A percentile compares a stretch with the other conserved stretches of the same genome.
phyloP scores from a whole-genome alignment of 2,113 vertebrate species.

The Trochalopteron elliotii region DNA sequence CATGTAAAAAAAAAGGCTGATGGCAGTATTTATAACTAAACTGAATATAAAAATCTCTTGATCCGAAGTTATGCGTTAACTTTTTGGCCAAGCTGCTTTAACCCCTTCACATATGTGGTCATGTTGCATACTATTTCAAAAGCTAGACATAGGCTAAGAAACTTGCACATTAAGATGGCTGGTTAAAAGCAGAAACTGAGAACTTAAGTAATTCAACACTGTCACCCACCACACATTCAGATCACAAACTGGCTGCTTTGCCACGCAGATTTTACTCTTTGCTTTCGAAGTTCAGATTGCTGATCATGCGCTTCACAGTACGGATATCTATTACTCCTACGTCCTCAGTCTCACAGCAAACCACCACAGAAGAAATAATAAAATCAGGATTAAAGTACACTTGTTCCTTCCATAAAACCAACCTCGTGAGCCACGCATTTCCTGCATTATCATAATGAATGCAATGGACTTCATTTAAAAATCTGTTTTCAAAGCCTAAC shows the following conservation, averaged over 20 bases:
- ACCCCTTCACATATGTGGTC: neutral
- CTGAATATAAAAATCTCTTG: neutral
- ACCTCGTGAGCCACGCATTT: neutral
- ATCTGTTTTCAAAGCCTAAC: constrained; percentile 9
- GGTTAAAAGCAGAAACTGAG: neutral
- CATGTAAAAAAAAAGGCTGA: neutral
- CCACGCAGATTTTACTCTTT: neutral
- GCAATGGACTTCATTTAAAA: constrained; percentile 15
- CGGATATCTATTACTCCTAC: neutral
- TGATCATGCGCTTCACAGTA: neutral
- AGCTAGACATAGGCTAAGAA: neutral
- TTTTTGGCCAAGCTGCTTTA: constrained; percentile 2
- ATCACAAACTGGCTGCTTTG: neutral
- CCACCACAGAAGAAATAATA: constrained; percentile 37
- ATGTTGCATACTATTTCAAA: neutral
- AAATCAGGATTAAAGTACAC: constrained; percentile 62
- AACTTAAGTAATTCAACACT: neutral
- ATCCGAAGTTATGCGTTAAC: neutral
- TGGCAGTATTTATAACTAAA: constrained; percentile 21
- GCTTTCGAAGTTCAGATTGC: constrained; percentile 36
- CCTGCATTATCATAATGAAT: neutral
- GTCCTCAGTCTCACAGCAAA: neutral
- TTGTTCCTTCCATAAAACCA: constrained; percentile 30
- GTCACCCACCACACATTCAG: neutral
- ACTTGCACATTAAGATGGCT: neutral